A percentile compares a stretch with the other conserved stretches of the same genome.
Conservation (phyloP, 1,140 invertebrate genomes). For the Drosophila virilis region DNA sequence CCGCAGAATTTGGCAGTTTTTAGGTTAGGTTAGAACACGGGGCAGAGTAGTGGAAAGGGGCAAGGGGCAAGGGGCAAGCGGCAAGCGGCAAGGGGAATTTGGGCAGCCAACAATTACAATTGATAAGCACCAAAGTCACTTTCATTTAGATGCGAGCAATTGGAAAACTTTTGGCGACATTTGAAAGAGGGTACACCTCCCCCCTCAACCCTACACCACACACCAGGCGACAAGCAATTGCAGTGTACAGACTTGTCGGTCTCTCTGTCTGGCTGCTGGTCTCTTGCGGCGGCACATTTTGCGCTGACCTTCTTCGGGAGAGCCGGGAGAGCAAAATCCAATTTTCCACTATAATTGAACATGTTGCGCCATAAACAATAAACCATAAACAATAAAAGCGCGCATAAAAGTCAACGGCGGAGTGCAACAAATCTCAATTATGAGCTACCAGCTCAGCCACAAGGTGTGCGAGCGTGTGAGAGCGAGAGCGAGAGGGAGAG, state of each 20-base stretch:
- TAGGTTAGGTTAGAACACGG: background rate
- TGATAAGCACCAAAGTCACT: constrained; percentile 79
- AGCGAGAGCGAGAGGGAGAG: background rate
- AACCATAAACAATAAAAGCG: constrained; percentile 64
- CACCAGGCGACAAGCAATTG: background rate
- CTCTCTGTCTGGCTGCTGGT: too few relatives aligned
- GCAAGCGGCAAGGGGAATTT: background rate
- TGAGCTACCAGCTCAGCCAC: constrained; percentile 48
- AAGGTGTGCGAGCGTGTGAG: constrained; percentile 26
- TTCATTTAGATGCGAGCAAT: constrained; percentile 67
- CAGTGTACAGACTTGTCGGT: background rate
- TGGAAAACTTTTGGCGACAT: constrained; percentile 68
- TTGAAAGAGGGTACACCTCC: background rate
- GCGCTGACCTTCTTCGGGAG: constrained; percentile 28
- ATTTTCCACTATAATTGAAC: constrained; percentile 79
- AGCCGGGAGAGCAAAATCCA: constrained; percentile 62
- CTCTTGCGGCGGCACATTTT: too few relatives aligned
- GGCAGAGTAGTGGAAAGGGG: background rate
- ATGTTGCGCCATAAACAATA: constrained; percentile 79
- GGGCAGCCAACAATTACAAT: constrained; percentile 67
- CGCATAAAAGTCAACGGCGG: constrained; percentile 70
- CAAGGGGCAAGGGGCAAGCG: background rate
- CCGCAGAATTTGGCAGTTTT: constrained; percentile 69
- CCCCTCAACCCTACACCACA: too few relatives aligned
- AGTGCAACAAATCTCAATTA: constrained; percentile 82